A percentile compares a stretch with the other conserved stretches of the same genome.
phyloP scores from a whole-genome alignment of 2,797 vertebrate species.

The Pitangus sulphuratus region DNA sequence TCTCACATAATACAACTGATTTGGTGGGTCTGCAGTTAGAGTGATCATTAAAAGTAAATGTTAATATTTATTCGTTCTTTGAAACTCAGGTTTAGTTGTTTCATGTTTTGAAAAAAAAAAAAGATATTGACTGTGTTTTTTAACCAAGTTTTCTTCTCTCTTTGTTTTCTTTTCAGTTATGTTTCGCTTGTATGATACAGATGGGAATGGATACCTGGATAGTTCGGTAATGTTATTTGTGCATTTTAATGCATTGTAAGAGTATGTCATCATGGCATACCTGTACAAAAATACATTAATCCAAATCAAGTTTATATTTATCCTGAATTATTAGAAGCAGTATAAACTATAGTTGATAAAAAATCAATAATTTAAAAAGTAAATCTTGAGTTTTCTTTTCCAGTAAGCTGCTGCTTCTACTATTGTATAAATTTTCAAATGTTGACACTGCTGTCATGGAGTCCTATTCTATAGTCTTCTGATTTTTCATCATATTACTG shows the following conservation, averaged over 20 bases:
- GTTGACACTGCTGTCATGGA: not conserved
- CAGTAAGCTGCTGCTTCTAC: not conserved
- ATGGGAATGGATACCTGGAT: slow-evolving; percentile 92
- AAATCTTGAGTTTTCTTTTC: not conserved
- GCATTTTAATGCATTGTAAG: not conserved
- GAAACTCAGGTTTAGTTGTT: not conserved
- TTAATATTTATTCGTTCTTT: not conserved
- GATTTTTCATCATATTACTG: not conserved
- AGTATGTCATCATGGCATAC: not conserved
- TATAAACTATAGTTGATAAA: not conserved
- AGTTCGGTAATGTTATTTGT: slow-evolving; percentile 84
- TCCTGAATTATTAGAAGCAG: not conserved
- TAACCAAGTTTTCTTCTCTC: slow-evolving; percentile 21
- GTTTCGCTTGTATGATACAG: slow-evolving; percentile 95
- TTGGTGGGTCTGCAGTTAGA: not conserved
- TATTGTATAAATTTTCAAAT: not conserved
- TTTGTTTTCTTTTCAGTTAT: slow-evolving; percentile 83
- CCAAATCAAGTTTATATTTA: not conserved
- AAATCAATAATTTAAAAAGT: not conserved
- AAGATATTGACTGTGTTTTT: not conserved
- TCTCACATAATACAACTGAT: rapidly evolving
- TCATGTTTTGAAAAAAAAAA: not conserved
- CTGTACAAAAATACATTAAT: not conserved
- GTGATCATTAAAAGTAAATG: not conserved
- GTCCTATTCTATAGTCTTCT: not conserved